These are phyloP conservation scores for Pseudochirops corinnae DNA, from an alignment of 2,797 vertebrate species.

Conservation along the genomic window DNA sequence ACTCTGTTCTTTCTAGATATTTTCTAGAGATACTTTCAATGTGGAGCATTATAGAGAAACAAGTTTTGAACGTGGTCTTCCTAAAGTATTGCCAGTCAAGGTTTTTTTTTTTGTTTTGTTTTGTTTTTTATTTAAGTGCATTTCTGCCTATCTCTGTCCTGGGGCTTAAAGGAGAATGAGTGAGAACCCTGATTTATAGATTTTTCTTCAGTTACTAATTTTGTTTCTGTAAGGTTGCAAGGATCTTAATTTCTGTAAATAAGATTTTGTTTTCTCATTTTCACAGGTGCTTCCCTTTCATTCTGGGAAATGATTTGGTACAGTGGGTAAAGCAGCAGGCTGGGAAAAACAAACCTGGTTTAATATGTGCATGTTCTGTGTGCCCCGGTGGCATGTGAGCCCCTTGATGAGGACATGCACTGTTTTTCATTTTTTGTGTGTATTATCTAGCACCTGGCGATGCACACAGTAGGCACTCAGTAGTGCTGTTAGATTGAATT, in stretches of 20 bases:
- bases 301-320: not conserved
- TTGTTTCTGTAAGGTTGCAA: not conserved
- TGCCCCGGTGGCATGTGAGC: not conserved
- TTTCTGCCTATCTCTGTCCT: not conserved
- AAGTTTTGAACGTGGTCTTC: not conserved
- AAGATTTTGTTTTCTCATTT: constrained; percentile 5
- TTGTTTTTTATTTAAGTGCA: too few species aligned
- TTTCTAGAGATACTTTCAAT: not conserved
- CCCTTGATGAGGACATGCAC: not conserved
- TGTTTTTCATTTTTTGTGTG: not conserved
- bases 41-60: not conserved
- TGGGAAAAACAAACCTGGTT: not conserved
- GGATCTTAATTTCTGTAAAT: not conserved
- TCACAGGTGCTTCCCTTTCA: not conserved
- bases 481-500: not conserved
- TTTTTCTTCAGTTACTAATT: not conserved
- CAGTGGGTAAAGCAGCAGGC: not conserved
- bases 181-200: not conserved
- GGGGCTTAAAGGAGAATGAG: not conserved
- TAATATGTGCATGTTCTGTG: not conserved
- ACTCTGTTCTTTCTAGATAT: too few species aligned
- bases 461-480: not conserved
- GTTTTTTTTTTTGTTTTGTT: not conserved
- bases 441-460: not conserved
- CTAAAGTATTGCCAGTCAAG: not conserved